Percentiles rank a stretch among this genome's conserved stretches.
Evolutionary conservation across 2,797 vertebrate species (phyloP).

Genomic region (Coccyzus lansbergi): DNA sequence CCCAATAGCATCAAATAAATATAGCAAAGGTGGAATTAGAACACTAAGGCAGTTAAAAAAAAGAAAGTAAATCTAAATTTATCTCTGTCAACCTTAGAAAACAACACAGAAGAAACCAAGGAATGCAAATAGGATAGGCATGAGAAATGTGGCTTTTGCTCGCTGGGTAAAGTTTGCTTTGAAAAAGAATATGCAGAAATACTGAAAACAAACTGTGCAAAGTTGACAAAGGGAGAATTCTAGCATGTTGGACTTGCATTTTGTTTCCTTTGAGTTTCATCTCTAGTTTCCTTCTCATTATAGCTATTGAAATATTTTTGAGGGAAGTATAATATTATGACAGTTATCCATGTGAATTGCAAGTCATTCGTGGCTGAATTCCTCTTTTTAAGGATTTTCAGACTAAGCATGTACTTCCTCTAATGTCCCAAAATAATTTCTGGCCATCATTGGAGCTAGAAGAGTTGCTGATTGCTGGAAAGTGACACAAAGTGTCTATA

Average conservation of each 20-base stretch:
- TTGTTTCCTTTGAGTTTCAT: not conserved
- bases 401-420: not conserved
- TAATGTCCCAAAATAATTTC: slow-evolving; percentile 21
- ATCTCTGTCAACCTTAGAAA: not conserved
- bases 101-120: not conserved
- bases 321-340: not conserved
- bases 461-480: slow-evolving; percentile 18
- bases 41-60: not conserved
- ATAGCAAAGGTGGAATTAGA: not conserved
- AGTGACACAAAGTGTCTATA: not conserved
- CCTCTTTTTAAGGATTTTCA: slow-evolving; percentile 21
- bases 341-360: not conserved
- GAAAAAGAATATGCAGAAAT: not conserved
- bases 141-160: not conserved
- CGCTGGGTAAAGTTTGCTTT: not conserved
- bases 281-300: slow-evolving; percentile 35
- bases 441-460: not conserved
- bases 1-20: not conserved
- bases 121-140: not conserved
- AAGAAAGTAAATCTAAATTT: not conserved
- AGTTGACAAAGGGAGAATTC: not conserved
- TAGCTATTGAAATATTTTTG: slow-evolving; percentile 5
- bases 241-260: not conserved
- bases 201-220: not conserved
- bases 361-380: not conserved